phyloP scores from a whole-genome alignment of 2,888 invertebrate species.

The Drosophila hamatofila region DNA sequence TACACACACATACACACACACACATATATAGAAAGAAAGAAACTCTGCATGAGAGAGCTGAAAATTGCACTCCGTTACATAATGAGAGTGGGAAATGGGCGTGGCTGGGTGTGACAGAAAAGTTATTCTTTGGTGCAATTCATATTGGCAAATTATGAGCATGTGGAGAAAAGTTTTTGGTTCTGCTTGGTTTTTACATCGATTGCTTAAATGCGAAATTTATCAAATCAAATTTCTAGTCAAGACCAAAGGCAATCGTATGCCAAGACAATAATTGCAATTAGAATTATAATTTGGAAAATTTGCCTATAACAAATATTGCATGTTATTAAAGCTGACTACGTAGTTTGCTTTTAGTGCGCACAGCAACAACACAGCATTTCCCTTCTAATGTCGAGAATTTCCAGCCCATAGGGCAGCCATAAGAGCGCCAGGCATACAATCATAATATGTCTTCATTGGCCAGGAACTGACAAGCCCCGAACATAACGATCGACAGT shows the following conservation, averaged over 20 bases:
- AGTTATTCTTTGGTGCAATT: slow-evolving; percentile 47
- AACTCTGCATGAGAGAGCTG: slow-evolving; percentile 41
- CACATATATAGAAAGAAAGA: slow-evolving; percentile 26
- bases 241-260: slow-evolving; percentile 1
- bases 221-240: slow-evolving; percentile 2
- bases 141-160: slow-evolving; percentile 56
- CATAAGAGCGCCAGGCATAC: slow-evolving; percentile 13
- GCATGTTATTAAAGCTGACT: not conserved
- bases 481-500: slow-evolving; percentile 28
- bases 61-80: slow-evolving; percentile 56
- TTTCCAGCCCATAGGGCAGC: slow-evolving; percentile 32
- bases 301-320: slow-evolving; percentile 4
- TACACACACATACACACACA: slow-evolving; percentile 32
- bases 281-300: not conserved
- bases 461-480: slow-evolving; percentile 45
- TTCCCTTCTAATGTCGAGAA: slow-evolving; percentile 24
- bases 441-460: slow-evolving; percentile 55
- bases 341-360: not conserved
- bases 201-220: not conserved
- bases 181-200: not conserved
- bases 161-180: slow-evolving; percentile 15
- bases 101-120: slow-evolving; percentile 26
- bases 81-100: slow-evolving; percentile 48
- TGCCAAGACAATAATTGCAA: not conserved
- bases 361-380: not conserved